Evolutionary conservation across 2,888 invertebrate species (phyloP), one percentile per base, ranked within the genome.

Genomic region (Eretmocerus hayati): DNA sequence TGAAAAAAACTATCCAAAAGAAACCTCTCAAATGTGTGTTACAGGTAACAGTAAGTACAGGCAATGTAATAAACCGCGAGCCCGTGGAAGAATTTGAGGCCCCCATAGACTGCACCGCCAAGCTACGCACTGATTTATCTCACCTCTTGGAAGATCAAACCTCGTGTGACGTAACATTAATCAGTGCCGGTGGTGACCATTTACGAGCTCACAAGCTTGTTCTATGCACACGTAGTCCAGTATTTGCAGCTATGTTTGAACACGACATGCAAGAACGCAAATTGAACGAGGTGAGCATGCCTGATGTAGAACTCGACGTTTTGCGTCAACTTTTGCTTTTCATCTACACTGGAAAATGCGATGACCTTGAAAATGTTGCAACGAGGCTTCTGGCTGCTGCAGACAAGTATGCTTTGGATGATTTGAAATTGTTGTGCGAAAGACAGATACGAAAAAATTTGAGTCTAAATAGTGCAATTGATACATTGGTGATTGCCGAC

Each of bases 161-260:
- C 3, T 22, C n/a, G 18, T 11, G n/a, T 2, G 45, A 45, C 22
- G 38, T 22, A 2, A 18, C 19, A 1, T 16, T 45, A n/a, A 13
- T 45, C 2, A 31, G 15, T 5, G 39, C n/a, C 1, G 41, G n/a
- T 0, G 26, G 11, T 26, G n/a, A 23, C 3, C 26, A 18, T 4
- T 39, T 46, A 3, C 9, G 4, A 5, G 46, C 15, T 2, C 46
- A 46, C 32, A 46, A 40, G 6, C 23, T 35, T 3, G 15, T 46
- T 13, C 35, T 46, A 2, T 40, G 40, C n/a, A 33, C 35, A 2
- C 32, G 46, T 18, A 40, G 46, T n/a, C 23, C 35, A 2, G 46
- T 46, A 11, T 46, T 46, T 20, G 22, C 35, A 8, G 46, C 46
- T 3, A 40, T 46, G 40, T 46, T 46, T 19, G 19, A 40, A 19